Evolutionary conservation across 2,797 vertebrate genomes (phyloP).

Genomic region (Ciconia nigra): DNA sequence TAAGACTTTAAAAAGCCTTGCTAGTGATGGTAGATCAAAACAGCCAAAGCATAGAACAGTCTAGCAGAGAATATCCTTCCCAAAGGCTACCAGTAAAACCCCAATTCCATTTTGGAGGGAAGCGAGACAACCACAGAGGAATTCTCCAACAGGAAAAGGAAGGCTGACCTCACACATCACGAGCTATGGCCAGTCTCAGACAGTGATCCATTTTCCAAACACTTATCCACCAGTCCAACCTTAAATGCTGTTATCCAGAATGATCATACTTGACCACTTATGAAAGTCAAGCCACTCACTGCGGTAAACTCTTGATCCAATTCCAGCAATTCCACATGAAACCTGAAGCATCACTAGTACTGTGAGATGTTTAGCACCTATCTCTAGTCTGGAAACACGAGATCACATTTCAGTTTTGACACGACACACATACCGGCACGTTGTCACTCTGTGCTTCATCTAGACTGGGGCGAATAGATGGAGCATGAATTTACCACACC

Average conservation of each 20-base stretch:
- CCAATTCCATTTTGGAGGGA: neutral
- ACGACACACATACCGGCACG: fast-evolving
- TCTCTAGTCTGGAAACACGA: neutral
- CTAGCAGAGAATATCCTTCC: neutral
- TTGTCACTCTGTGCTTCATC: fast-evolving
- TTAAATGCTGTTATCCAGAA: neutral
- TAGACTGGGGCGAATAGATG: neutral
- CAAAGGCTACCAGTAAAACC: neutral
- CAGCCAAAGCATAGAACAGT: neutral
- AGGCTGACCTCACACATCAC: neutral
- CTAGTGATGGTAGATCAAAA: neutral
- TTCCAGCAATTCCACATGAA: neutral
- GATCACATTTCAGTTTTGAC: neutral
- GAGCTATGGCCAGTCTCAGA: neutral
- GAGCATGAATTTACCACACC: neutral
- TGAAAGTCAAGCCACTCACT: neutral
- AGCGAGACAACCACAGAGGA: neutral
- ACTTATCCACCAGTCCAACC: neutral
- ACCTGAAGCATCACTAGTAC: neutral
- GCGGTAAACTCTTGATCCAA: neutral
- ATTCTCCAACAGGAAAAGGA: neutral
- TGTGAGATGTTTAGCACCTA: neutral
- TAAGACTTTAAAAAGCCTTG: neutral
- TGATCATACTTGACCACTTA: neutral
- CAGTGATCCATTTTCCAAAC: neutral